Evolutionary conservation across 2,888 invertebrate genomes (phyloP), one percentile per base, ranked within the genome.

Genomic region (Mycalesis mineus): DNA sequence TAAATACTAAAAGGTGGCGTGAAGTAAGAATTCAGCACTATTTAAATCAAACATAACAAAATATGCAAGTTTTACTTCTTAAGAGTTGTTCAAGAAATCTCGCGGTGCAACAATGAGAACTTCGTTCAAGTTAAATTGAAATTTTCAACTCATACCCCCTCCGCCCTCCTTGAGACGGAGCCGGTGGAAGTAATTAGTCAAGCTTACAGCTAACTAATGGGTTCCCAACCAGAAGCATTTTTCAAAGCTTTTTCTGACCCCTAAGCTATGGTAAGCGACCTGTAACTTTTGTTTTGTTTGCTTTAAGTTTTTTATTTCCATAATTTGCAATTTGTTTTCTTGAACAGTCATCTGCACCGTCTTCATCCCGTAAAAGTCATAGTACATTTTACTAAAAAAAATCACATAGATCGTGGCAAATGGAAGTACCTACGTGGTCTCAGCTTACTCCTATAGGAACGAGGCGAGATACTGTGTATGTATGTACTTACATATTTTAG

Each of bases 51-150:
- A 47, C 47, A 47, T 47, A 47, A 47, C 47, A 47, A 15, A 33
- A 51, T 31, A 40, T 15, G 15, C 29, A 51, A 51, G 28, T 51
- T 51, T 40, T 40, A 40, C 40, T 40, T 40, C 29, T 31, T 14
- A 13, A 14, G 39, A 40, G 13, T 33, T 51, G 29, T 11, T 29
- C 40, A 14, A 29, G 50, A 51, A 51, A 51, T 14, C 40, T 31
- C 50, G 50, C 42, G 49, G n/a, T 42, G 22, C 47, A 60, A 55
- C 60, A 57, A 57, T 58, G 52, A 33, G 49, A 58, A 63, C 48
- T 63, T 58, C 45, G 61, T 57, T 41, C 48, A 63, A 65, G 61
- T 65, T 63, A 65, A 63, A 65, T 65, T 65, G 64, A 61, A 63
- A 65, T 61, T 48, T 61, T 60, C 45, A 54, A 57, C 45, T 57